A percentile compares a stretch with the other conserved stretches of the same genome.
Conservation (phyloP, 92 coral and sea anemone genomes). For the Bergia sp. region DNA sequence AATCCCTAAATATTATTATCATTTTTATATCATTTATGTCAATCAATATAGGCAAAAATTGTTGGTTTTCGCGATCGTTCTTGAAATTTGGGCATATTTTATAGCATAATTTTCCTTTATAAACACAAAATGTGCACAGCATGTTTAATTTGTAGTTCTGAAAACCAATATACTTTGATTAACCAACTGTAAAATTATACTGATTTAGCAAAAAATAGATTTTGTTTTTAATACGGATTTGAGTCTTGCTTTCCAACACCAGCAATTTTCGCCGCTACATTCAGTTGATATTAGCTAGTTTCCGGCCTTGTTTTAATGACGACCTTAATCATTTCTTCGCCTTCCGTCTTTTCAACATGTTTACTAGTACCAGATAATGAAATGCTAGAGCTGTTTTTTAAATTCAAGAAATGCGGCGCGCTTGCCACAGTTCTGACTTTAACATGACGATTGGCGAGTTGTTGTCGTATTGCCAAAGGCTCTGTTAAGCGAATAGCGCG, state of each 20-base stretch:
- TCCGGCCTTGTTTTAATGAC: not conserved
- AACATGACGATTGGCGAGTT: not conserved
- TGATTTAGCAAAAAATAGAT: not conserved
- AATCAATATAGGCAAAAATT: too few relatives aligned
- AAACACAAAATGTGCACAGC: too few relatives aligned
- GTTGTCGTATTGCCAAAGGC: conserved; percentile 57
- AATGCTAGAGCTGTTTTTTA: not conserved
- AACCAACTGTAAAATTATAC: not conserved
- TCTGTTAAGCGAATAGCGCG: conserved; percentile 73
- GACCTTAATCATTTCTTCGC: not conserved
- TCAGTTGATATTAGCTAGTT: not conserved
- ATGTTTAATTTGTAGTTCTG: not conserved
- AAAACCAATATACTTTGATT: not conserved
- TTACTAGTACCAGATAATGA: not conserved
- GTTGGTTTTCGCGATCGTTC: too few relatives aligned
- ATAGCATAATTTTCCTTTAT: too few relatives aligned
- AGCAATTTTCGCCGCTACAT: not conserved
- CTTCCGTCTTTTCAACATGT: not conserved
- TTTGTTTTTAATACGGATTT: not conserved
- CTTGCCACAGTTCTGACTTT: conserved; percentile 23
- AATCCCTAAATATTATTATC: too few relatives aligned
- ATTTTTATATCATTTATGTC: too few relatives aligned
- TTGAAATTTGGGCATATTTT: not conserved
- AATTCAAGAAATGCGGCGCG: not conserved
- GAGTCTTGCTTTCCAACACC: not conserved